Conservation (phyloP, 2,888 invertebrate species). For the Doris montereyensis region DNA sequence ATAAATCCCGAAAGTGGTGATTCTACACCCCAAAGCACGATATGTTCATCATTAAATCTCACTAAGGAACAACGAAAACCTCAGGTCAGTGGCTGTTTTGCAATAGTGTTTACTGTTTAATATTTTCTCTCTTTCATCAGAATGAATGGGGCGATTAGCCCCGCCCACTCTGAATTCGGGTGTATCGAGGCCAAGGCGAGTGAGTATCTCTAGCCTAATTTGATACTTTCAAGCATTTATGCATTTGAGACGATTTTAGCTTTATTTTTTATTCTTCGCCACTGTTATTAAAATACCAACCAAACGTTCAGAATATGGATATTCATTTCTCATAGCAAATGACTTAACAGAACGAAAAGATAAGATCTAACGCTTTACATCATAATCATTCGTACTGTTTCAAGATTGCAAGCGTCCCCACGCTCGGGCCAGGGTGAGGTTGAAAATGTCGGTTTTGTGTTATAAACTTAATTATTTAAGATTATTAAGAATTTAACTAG, state of each 20-base stretch:
- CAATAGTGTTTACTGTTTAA: not conserved
- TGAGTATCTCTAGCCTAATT: constrained; percentile 57
- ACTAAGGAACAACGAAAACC: constrained; percentile 33
- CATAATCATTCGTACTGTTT: too few relatives aligned
- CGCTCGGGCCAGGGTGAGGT: too few relatives aligned
- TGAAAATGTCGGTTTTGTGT: too few relatives aligned
- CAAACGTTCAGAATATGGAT: too few relatives aligned
- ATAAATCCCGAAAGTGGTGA: constrained; percentile 36
- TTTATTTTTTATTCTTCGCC: too few relatives aligned
- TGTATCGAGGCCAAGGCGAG: constrained; percentile 62
- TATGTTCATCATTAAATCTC: constrained; percentile 27
- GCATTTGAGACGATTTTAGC: constrained; percentile 60
- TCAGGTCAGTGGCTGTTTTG: constrained; percentile 22
- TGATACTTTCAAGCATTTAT: constrained; percentile 58
- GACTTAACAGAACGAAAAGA: too few relatives aligned
- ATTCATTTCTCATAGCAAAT: too few relatives aligned
- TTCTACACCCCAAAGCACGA: constrained; percentile 13
- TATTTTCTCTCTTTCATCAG: not conserved
- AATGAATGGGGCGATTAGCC: constrained; percentile 31
- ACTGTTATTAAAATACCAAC: too few relatives aligned
- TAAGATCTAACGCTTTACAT: too few relatives aligned
- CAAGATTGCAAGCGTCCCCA: too few relatives aligned
- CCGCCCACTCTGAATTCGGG: constrained; percentile 36
- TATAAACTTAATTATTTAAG: too few relatives aligned
- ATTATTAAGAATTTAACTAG: too few relatives aligned